A percentile compares a stretch with the other conserved stretches of the same genome.
These are phyloP conservation scores for Porites lutea DNA, from an alignment of 64 coral and sea anemone species.

Conservation along the genomic window DNA sequence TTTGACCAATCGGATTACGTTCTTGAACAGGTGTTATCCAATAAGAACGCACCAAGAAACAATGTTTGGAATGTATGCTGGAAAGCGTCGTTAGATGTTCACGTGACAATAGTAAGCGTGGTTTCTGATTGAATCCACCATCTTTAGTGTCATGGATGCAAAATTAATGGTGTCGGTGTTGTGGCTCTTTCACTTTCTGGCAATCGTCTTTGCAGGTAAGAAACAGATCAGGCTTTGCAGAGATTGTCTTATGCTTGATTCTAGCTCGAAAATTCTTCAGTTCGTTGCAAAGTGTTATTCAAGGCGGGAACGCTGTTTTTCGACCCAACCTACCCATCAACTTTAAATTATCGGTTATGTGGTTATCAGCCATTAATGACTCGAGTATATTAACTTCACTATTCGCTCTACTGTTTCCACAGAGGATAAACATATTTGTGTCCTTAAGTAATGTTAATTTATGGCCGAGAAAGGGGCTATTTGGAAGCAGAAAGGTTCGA, in stretches of 20 bases:
- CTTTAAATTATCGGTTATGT: slow-evolving; percentile 39
- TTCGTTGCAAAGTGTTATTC: background rate
- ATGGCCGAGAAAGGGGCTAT: no score
- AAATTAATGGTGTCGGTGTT: background rate
- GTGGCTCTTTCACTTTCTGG: slow-evolving; percentile 13
- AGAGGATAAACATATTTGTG: background rate
- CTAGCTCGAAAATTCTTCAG: background rate
- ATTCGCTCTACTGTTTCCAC: background rate
- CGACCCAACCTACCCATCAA: background rate
- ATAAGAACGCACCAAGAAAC: background rate
- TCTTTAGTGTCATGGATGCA: slow-evolving; percentile 12
- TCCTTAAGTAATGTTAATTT: no score
- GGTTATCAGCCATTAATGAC: background rate
- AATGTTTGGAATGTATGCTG: background rate
- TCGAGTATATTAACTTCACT: background rate
- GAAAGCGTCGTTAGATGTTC: background rate
- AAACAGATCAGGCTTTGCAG: background rate
- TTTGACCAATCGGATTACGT: slow-evolving; percentile 27
- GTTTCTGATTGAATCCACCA: slow-evolving; percentile 14
- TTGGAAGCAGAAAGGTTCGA: no score
- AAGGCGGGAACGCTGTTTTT: background rate
- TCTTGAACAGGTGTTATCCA: background rate
- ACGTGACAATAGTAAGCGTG: slow-evolving; percentile 9
- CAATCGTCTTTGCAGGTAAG: slow-evolving; percentile 1
- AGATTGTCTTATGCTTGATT: background rate